These are phyloP conservation scores for Lamprotornis superbus DNA, from an alignment of 2,113 vertebrate genomes.

Conservation along the genomic window DNA sequence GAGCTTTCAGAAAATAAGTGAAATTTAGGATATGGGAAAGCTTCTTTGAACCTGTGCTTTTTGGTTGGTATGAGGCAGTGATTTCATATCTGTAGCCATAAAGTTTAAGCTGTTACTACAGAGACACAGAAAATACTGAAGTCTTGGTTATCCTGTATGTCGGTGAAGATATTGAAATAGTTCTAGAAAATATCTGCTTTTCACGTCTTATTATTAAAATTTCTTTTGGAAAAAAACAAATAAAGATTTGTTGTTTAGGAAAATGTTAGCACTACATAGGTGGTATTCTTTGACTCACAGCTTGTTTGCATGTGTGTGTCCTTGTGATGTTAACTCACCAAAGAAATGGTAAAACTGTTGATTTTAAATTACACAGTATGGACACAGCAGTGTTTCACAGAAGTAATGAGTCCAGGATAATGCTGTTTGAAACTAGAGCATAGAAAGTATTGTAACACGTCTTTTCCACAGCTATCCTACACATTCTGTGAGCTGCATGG, in stretches of 20 bases:
- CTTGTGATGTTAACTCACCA: not conserved
- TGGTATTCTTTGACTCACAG: not conserved
- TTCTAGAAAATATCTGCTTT: not conserved
- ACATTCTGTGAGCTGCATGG: not conserved
- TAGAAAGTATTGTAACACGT: not conserved
- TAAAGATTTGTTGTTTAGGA: not conserved
- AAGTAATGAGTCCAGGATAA: not conserved
- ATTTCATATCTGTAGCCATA: not conserved
- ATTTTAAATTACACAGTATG: rapidly evolving
- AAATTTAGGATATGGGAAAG: not conserved
- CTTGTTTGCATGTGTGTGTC: not conserved
- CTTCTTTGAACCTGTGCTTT: not conserved
- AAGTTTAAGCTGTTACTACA: not conserved
- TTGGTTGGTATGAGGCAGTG: not conserved
- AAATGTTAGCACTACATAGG: not conserved
- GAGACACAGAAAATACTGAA: not conserved
- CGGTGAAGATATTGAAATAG: not conserved
- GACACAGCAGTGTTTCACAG: not conserved
- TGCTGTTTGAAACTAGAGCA: not conserved
- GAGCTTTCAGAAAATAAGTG: not conserved
- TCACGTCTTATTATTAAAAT: not conserved
- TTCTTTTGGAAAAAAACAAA: not conserved
- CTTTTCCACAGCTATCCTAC: not conserved
- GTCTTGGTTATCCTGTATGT: not conserved
- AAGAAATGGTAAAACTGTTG: not conserved